Evolutionary conservation across 2,888 invertebrate species (phyloP), one percentile per base, ranked within the genome.

Genomic region (Dilophus febrilis): DNA sequence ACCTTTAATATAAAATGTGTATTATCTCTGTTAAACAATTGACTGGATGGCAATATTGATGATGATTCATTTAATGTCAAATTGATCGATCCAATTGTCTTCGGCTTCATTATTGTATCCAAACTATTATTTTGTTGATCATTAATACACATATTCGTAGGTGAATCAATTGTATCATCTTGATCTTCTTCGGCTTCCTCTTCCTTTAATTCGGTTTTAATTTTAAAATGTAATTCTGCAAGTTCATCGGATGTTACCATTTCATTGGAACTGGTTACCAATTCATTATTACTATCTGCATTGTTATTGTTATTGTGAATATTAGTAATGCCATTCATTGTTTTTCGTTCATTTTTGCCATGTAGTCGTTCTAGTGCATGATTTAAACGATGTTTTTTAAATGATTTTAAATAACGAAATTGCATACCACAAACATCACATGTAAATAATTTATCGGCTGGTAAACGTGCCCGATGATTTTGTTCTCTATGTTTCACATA

Each of bases 381-480:
- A 53, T 87, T 88, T 41, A 87, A 69, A 18, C 87, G 73, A 55
- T 87, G 87, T 59, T 88, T 87, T 59, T 86, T 86, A 61, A 88
- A 87, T 1, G 86, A 87, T 54, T 87, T 87, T 37, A 87, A 70
- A 59, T 87, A 87, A 47, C 86, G 71, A 40, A 87, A 88, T 58
- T 87, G 87, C 87, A 87, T 87, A 44, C 87, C 87, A 59, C 87
- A 88, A 3, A 87, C 85, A 55, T 87, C 87, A 56, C 87, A 88
- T 16, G 86, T 86, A 64, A 87, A 88, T 14, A 87, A 71, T 59
- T 87, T 87, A 59, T 87, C 87, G 19, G 87, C 87, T 3, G 87
- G 87, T 34, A 87, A 66, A 14, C 86, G 69, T 3, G 87, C 86
- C 16, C 86, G 74, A 55, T 88, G 87, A 56, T 88, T 87, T 57